Conservation (phyloP, 2,888 invertebrate species). For the Mesochorus sp. region DNA sequence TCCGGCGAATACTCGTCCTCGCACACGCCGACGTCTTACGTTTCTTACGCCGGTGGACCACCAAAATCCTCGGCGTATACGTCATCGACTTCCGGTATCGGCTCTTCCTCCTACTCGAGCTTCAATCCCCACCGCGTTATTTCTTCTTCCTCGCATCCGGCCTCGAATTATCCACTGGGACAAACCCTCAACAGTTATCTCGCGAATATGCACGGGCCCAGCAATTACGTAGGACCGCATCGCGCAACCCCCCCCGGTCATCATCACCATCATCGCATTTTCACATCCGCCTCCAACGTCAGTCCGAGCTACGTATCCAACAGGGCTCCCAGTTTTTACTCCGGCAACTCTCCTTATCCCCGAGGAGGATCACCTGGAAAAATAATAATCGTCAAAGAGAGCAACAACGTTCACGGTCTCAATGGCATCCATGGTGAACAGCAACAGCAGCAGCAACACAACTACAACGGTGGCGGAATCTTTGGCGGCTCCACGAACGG, state of each 20-base stretch:
- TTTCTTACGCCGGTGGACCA: slow-evolving; percentile 36
- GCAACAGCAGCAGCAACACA: slow-evolving; percentile 30
- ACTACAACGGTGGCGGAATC: slow-evolving; percentile 53
- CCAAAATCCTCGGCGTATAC: slow-evolving; percentile 57
- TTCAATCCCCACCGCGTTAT: too few relatives aligned
- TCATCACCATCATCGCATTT: slow-evolving; percentile 47
- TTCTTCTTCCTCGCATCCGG: slow-evolving; percentile 49
- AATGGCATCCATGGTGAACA: slow-evolving; percentile 62
- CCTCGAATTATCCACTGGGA: slow-evolving; percentile 19
- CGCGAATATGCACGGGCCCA: slow-evolving; percentile 51
- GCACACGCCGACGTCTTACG: slow-evolving; percentile 47
- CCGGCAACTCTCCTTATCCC: slow-evolving; percentile 61
- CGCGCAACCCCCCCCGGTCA: slow-evolving; percentile 40
- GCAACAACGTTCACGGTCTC: slow-evolving; percentile 56
- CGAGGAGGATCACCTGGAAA: slow-evolving; percentile 65
- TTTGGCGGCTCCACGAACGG: slow-evolving; percentile 49
- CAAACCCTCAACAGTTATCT: slow-evolving; percentile 52
- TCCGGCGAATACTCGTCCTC: slow-evolving; percentile 57
- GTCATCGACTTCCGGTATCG: too few relatives aligned
- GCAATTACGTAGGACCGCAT: slow-evolving; percentile 58
- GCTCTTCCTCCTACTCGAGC: too few relatives aligned
- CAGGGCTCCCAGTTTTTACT: slow-evolving; percentile 67
- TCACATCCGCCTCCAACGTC: slow-evolving; percentile 52
- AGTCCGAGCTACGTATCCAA: slow-evolving; percentile 63
- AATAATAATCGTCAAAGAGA: slow-evolving; percentile 71